Conservation (phyloP, 2,113 vertebrate species). For the Lasiurus cinereus region DNA sequence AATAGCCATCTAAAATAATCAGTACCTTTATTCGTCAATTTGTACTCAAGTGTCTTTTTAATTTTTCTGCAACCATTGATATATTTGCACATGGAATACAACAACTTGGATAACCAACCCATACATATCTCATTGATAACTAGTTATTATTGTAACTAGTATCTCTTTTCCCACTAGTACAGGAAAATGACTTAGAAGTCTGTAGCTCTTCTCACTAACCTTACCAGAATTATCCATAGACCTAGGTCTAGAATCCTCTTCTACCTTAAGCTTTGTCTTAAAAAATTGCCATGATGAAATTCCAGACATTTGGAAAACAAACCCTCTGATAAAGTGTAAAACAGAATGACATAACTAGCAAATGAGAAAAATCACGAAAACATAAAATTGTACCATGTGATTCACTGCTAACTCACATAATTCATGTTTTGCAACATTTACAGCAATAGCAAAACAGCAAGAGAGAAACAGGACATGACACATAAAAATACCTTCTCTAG, state of each 20-base stretch:
- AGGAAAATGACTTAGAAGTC: background rate
- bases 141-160: background rate
- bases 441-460: background rate
- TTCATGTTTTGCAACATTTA: background rate
- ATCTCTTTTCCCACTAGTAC: background rate
- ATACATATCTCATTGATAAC: background rate
- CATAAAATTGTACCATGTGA: background rate
- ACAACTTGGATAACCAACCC: background rate
- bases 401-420: background rate
- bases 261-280: background rate
- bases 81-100: background rate
- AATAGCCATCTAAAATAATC: conserved; percentile 12
- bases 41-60: background rate
- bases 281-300: background rate
- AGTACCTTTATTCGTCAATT: background rate
- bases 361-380: background rate
- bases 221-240: conserved; percentile 5
- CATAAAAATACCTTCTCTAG: background rate
- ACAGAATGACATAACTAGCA: background rate
- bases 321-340: background rate
- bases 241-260: background rate
- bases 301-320: conserved; percentile 21
- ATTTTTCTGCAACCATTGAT: background rate
- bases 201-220: background rate
- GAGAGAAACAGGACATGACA: background rate